Conservation (phyloP, 2,888 invertebrate species). For the Cacoxenus indagator region DNA sequence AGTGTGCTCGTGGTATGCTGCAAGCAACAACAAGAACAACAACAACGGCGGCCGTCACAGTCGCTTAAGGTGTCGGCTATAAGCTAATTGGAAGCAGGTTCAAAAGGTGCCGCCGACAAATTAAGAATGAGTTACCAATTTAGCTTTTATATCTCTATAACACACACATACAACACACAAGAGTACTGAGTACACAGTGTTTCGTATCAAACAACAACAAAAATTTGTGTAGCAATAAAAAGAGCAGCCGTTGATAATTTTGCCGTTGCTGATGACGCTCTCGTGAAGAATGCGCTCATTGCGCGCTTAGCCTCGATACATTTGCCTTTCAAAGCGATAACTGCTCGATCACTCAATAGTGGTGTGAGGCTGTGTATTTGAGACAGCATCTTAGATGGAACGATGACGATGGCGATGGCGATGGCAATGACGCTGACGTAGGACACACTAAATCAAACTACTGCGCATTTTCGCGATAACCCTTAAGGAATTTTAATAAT, state of each 20-base stretch:
- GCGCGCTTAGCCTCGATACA: too few relatives aligned
- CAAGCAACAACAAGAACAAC: conserved; percentile 28
- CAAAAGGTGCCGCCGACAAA: conserved; percentile 70
- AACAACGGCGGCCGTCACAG: conserved; percentile 21
- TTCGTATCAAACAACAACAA: neutral
- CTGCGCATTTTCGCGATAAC: too few relatives aligned
- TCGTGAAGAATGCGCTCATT: too few relatives aligned
- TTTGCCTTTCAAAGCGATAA: too few relatives aligned
- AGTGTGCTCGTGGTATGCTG: conserved; percentile 35
- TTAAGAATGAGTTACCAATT: conserved; percentile 70
- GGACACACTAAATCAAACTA: too few relatives aligned
- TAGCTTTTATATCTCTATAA: conserved; percentile 69
- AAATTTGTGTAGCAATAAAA: too few relatives aligned
- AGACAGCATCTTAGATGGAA: neutral
- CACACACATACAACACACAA: conserved; percentile 32
- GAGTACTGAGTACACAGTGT: neutral
- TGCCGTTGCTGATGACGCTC: too few relatives aligned
- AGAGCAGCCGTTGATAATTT: too few relatives aligned
- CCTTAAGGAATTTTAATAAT: too few relatives aligned
- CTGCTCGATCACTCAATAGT: too few relatives aligned
- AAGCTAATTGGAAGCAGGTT: conserved; percentile 71
- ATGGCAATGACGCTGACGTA: neutral
- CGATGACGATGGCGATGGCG: neutral
- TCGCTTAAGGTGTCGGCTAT: conserved; percentile 70
- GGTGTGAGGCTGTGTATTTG: too few relatives aligned